Evolutionary conservation across 2,797 vertebrate genomes (phyloP).

Genomic region (Urosaurus nigricauda): DNA sequence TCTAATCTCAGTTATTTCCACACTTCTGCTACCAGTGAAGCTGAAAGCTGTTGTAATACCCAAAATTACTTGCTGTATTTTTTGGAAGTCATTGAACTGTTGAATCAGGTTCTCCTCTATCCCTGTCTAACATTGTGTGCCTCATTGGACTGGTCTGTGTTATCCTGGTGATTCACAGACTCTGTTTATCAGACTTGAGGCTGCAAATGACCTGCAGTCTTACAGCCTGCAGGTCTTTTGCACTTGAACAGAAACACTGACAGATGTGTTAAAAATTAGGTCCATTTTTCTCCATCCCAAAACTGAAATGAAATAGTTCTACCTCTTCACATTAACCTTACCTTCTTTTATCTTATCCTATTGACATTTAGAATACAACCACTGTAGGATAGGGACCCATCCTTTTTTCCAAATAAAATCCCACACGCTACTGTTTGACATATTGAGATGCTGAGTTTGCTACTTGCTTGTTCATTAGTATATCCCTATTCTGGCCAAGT

Average conservation of each 20-base stretch:
- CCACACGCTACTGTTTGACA: too few species aligned
- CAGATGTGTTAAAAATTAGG: neutral
- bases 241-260: neutral
- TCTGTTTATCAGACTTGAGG: neutral
- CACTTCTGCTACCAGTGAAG: neutral
- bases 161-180: neutral
- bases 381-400: neutral
- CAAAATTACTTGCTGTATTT: neutral
- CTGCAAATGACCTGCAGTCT: neutral
- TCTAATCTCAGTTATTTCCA: slow-evolving; percentile 1
- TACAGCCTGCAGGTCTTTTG: neutral
- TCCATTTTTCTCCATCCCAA: neutral
- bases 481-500: neutral
- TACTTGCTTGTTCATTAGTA: neutral
- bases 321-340: neutral
- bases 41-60: neutral
- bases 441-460: neutral
- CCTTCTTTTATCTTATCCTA: too few species aligned
- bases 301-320: neutral
- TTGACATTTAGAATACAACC: neutral
- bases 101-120: neutral
- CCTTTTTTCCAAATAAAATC: neutral
- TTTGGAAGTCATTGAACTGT: neutral
- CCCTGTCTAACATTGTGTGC: neutral
- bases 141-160: neutral